A percentile compares a stretch with the other conserved stretches of the same genome.
These are phyloP conservation scores for Portevinia maculata DNA, from an alignment of 2,888 invertebrate species.

Conservation along the genomic window DNA sequence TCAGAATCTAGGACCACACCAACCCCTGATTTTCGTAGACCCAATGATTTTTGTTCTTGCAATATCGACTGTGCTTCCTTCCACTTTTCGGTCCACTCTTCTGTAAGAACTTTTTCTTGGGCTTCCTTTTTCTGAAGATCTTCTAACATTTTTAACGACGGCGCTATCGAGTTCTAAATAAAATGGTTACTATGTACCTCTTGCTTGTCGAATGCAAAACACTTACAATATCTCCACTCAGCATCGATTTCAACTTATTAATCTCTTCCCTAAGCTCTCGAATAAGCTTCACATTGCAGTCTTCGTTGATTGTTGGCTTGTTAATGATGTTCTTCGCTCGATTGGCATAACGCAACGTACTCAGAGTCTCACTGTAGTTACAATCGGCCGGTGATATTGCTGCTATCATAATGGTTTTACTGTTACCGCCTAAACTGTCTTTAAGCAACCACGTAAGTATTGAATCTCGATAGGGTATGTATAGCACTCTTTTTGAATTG, in stretches of 20 bases:
- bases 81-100: conserved; percentile 97
- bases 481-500: conserved; percentile 84
- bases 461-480: conserved; percentile 94
- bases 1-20: conserved; percentile 95
- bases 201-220: not conserved
- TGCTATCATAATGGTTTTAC: conserved; percentile 96
- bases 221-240: conserved; percentile 87
- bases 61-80: conserved; percentile 93
- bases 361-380: conserved; percentile 94
- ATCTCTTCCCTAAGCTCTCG: conserved; percentile 93
- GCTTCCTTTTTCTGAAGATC: conserved; percentile 95
- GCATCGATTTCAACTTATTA: conserved; percentile 89
- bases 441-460: conserved; percentile 94
- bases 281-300: conserved; percentile 94
- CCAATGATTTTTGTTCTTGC: conserved; percentile 93
- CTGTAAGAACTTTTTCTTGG: conserved; percentile 93
- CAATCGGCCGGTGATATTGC: conserved; percentile 92
- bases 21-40: conserved; percentile 92
- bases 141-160: conserved; percentile 88
- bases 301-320: conserved; percentile 95
- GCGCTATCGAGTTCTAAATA: conserved; percentile 84
- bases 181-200: not conserved
- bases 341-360: conserved; percentile 93
- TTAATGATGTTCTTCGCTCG: conserved; percentile 95
- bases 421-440: conserved; percentile 94